Conservation (phyloP, 2,888 invertebrate species). For the Hofmannophila pseudospretella region DNA sequence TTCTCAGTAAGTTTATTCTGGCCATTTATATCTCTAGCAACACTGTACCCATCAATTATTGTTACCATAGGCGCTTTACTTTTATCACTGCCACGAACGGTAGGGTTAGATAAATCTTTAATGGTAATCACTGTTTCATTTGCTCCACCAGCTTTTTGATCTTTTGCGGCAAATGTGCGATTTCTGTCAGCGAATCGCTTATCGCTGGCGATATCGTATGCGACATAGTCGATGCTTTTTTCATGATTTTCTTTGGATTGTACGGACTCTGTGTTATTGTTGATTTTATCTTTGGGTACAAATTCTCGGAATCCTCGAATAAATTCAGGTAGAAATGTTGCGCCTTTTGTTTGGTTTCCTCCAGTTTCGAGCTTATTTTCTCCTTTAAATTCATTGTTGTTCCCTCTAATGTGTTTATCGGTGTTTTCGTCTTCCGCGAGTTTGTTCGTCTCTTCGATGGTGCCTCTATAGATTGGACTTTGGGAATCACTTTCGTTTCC, state of each 20-base stretch:
- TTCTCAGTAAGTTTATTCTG: slow-evolving; percentile 56
- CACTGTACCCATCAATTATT: slow-evolving; percentile 67
- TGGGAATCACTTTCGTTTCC: slow-evolving; percentile 35
- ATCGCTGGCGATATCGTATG: slow-evolving; percentile 55
- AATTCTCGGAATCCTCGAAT: slow-evolving; percentile 55
- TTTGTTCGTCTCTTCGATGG: slow-evolving; percentile 13
- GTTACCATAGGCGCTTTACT: slow-evolving; percentile 43
- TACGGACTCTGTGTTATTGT: slow-evolving; percentile 38
- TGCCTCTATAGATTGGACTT: slow-evolving; percentile 25
- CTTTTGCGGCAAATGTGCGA: slow-evolving; percentile 59
- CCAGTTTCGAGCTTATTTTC: slow-evolving; percentile 47
- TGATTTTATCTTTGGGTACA: slow-evolving; percentile 38
- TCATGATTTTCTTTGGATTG: slow-evolving; percentile 46
- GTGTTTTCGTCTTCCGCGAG: slow-evolving; percentile 28
- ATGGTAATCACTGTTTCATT: slow-evolving; percentile 47
- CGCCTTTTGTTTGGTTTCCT: slow-evolving; percentile 59
- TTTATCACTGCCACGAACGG: slow-evolving; percentile 21
- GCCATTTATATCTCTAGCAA: slow-evolving; percentile 62
- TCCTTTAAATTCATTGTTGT: slow-evolving; percentile 37
- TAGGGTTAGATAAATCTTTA: slow-evolving; percentile 20
- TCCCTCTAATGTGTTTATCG: slow-evolving; percentile 34
- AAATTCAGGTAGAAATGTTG: slow-evolving; percentile 55
- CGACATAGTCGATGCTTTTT: slow-evolving; percentile 49
- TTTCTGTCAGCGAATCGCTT: slow-evolving; percentile 57
- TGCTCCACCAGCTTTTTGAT: slow-evolving; percentile 58